Base-by-base conservation (phyloP, 2,888 invertebrate species). In the Eilema depressum region DNA sequence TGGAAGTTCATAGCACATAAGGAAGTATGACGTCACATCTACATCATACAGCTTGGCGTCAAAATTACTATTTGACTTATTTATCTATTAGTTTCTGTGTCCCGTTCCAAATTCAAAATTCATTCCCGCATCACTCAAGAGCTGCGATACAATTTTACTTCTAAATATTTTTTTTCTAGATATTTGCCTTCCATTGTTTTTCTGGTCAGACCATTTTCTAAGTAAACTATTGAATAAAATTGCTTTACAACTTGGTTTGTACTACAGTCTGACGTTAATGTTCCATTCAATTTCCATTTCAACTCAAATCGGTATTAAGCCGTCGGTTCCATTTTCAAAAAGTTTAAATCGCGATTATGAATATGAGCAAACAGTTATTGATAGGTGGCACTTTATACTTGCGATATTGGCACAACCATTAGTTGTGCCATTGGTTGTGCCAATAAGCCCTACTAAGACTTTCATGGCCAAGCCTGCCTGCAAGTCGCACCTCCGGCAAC, bases 211-310 rank as follows among this genome's bases (percentile, higher is more conserved):
- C 37, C 28, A 7, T 37, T 63, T 47, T 17, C 23, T 11, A 28
- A 30, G 28, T 28, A 47, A 67, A 61, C 26, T 66, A 66, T 67
- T 61, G 60, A 28, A 23, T 37, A 17, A 4, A 61, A 28, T 47
- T 37, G 37, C 12, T 12, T 8, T 25, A 53, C 12, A 62, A 33
- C 25, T 26, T 63, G 56, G 53, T 61, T 30, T 53, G 5, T 25
- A 61, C 47, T 17, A 57, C 28, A n/a, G 57, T 63, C 12, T 28
- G 62, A 26, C 57, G 56, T 63, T 68, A 37, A 64, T 33, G 64
- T 64, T 41, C 30, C 20, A 28, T 64, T 60, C 41, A 59, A 47
- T 30, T 64, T 69, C 30, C 47, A 41, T 64, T 69, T 30, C 47
- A 41, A 69, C 59, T n/a, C 28, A 20, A 56, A 68, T 53, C 20